Conservation (phyloP, 2,888 invertebrate species). For the Enchytraeus crypticus region DNA sequence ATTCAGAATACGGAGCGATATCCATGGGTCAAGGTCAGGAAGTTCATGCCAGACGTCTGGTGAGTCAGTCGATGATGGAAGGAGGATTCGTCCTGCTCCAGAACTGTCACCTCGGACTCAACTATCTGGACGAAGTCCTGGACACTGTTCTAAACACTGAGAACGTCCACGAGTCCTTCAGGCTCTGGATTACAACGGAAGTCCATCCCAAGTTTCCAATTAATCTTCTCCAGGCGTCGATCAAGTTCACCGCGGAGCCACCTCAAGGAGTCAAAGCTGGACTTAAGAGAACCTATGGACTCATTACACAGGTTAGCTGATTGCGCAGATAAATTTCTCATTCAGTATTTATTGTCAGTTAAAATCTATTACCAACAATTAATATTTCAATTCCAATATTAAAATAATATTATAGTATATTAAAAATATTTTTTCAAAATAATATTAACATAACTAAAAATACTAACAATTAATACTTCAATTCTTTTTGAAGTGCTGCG, state of each 20-base stretch:
- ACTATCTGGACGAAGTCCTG: constrained; percentile 85
- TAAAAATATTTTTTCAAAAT: too few relatives aligned
- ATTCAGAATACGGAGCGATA: constrained; percentile 68
- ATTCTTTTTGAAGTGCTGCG: too few relatives aligned
- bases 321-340: not conserved
- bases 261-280: constrained; percentile 90
- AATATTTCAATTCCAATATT: too few relatives aligned
- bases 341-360: not conserved
- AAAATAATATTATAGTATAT: too few relatives aligned
- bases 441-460: too few relatives aligned
- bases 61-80: constrained; percentile 64
- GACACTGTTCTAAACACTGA: constrained; percentile 69
- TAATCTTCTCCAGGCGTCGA: constrained; percentile 74
- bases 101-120: constrained; percentile 88
- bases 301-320: constrained; percentile 62
- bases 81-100: constrained; percentile 91
- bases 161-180: constrained; percentile 69
- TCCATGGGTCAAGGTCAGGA: constrained; percentile 98
- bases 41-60: constrained; percentile 71
- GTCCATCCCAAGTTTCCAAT: constrained; percentile 88
- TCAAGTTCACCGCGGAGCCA: constrained; percentile 94
- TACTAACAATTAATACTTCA: too few relatives aligned
- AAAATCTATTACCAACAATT: too few relatives aligned
- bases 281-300: constrained; percentile 84
- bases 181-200: constrained; percentile 86